phyloP scores from a whole-genome alignment of 2,888 invertebrate species.

The Thalpophila matura region DNA sequence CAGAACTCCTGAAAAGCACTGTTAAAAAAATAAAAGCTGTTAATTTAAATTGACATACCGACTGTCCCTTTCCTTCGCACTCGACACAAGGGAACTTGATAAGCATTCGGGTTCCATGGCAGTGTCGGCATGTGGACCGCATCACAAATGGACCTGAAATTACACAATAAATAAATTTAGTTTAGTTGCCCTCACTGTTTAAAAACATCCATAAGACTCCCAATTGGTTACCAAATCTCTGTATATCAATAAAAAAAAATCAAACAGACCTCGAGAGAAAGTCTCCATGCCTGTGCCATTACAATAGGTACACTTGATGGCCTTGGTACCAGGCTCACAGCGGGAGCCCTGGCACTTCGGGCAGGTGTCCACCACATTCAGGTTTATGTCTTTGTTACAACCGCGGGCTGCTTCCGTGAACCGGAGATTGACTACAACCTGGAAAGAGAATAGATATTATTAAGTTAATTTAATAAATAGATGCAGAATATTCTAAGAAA shows the following conservation, averaged over 20 bases:
- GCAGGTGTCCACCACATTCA: slow-evolving; percentile 98
- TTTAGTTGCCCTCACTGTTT: background rate
- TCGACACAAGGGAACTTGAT: slow-evolving; percentile 97
- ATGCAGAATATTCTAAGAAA: no score
- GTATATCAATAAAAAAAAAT: background rate
- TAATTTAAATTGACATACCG: no score
- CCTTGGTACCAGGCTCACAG: slow-evolving; percentile 97
- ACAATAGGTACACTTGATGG: slow-evolving; percentile 97
- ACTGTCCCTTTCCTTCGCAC: slow-evolving; percentile 98
- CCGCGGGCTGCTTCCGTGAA: slow-evolving; percentile 99
- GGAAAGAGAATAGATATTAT: slow-evolving; percentile 50
- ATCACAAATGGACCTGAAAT: slow-evolving; percentile 97
- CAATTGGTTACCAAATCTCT: no score
- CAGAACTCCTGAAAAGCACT: no score
- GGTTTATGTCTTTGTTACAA: slow-evolving; percentile 97
- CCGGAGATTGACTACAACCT: slow-evolving; percentile 96
- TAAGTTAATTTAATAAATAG: background rate
- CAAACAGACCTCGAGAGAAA: slow-evolving; percentile 92
- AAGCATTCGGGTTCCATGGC: slow-evolving; percentile 96
- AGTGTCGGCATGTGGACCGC: slow-evolving; percentile 98
- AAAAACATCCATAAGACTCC: background rate
- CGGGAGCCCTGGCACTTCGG: slow-evolving; percentile 96
- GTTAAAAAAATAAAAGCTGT: no score
- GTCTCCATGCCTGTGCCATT: slow-evolving; percentile 99
- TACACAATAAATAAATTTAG: background rate